Evolutionary conservation across 2,888 invertebrate species (phyloP).

Genomic region (Nipponacmea schrenckii): DNA sequence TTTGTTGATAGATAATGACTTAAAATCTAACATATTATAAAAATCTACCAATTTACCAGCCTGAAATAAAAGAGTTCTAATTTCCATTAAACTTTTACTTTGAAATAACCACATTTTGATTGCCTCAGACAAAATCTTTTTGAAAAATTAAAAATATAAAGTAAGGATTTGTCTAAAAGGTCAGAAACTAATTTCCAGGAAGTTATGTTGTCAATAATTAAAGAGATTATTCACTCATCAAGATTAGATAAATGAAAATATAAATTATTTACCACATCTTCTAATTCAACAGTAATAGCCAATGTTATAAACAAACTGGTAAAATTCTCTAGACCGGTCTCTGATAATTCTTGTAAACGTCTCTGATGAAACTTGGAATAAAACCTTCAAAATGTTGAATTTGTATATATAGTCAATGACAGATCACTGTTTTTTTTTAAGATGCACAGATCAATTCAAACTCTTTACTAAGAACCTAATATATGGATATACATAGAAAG

Average conservation of each 20-base stretch:
- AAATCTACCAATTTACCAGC: slow-evolving; percentile 51
- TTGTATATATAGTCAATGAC: neutral
- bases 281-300: slow-evolving; percentile 46
- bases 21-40: slow-evolving; percentile 49
- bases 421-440: neutral
- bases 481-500: neutral
- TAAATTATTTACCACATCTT: slow-evolving; percentile 51
- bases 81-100: too few species aligned
- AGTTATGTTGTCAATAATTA: too few species aligned
- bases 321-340: slow-evolving; percentile 56
- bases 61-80: slow-evolving; percentile 34
- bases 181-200: too few species aligned
- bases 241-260: too few species aligned
- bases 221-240: too few species aligned
- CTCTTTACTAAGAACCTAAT: too few species aligned
- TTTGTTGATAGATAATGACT: slow-evolving; percentile 30
- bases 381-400: slow-evolving; percentile 38
- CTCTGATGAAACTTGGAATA: slow-evolving; percentile 60
- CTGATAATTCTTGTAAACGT: slow-evolving; percentile 55
- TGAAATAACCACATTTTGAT: too few species aligned
- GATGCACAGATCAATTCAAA: neutral
- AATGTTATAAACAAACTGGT: slow-evolving; percentile 54
- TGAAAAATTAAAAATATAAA: too few species aligned
- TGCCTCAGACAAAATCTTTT: too few species aligned
- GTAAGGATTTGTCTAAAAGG: too few species aligned